These are phyloP conservation scores for Menura novaehollandiae DNA, from an alignment of 2,113 vertebrate species.

Conservation along the genomic window DNA sequence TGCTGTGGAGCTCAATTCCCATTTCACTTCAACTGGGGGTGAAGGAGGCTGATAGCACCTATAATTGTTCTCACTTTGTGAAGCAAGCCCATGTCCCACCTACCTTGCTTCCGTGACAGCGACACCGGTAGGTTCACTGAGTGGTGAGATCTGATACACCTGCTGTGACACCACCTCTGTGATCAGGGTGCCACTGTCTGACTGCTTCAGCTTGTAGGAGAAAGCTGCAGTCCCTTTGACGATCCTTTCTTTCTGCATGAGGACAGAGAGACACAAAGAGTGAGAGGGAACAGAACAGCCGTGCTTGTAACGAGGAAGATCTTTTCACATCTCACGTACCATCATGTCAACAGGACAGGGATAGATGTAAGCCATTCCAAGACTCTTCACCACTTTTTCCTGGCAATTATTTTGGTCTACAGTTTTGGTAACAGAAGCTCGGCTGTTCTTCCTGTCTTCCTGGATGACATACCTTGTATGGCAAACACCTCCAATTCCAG, in stretches of 20 bases:
- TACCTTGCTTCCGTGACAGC: slow-evolving; percentile 78
- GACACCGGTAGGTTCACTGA: slow-evolving; percentile 73
- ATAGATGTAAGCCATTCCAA: slow-evolving; percentile 75
- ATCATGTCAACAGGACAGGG: slow-evolving; percentile 52
- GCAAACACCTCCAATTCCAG: slow-evolving; percentile 83
- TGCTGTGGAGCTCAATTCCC: not conserved
- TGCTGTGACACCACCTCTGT: slow-evolving; percentile 72
- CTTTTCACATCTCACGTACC: slow-evolving; percentile 26
- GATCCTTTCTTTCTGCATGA: slow-evolving; percentile 69
- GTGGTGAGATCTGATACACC: slow-evolving; percentile 75
- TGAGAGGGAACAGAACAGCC: not conserved
- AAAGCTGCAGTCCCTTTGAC: slow-evolving; percentile 72
- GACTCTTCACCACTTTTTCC: slow-evolving; percentile 70
- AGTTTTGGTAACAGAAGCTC: slow-evolving; percentile 71
- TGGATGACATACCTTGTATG: slow-evolving; percentile 78
- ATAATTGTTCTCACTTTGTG: not conserved
- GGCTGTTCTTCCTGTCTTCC: slow-evolving; percentile 70
- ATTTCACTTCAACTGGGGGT: not conserved
- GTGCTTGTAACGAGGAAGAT: not conserved
- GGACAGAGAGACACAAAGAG: not conserved
- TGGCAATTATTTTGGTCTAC: slow-evolving; percentile 80
- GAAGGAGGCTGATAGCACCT: not conserved
- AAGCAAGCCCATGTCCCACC: not conserved
- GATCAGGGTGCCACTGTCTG: slow-evolving; percentile 60
- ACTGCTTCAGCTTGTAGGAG: slow-evolving; percentile 75